Percentiles rank a stretch among this genome's conserved stretches.
These are phyloP conservation scores for Siniperca obscura DNA, from an alignment of 2,797 vertebrate species.

Conservation along the genomic window DNA sequence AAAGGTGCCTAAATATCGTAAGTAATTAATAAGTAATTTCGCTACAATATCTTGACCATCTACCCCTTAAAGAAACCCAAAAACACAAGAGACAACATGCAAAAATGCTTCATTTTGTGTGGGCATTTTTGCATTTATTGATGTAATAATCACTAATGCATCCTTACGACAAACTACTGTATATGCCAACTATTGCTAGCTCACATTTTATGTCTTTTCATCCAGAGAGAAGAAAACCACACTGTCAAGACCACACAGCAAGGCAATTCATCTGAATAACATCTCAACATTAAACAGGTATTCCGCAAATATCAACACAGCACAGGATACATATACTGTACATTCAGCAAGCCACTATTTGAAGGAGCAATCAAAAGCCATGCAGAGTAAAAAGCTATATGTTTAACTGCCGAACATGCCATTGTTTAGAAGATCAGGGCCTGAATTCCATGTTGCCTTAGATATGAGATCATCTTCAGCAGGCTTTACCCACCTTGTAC, in stretches of 20 bases:
- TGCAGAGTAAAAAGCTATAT: conserved; percentile 69
- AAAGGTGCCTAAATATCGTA: background rate
- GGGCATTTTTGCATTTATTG: conserved; percentile 17
- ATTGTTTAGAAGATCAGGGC: conserved; percentile 41
- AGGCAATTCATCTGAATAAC: conserved; percentile 2
- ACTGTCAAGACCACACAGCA: background rate
- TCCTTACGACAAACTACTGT: background rate
- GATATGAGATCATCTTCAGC: conserved; percentile 39
- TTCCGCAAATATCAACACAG: conserved; percentile 41
- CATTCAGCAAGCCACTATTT: conserved; percentile 69
- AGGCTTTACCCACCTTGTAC: background rate
- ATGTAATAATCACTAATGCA: conserved; percentile 5
- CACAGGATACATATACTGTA: conserved; percentile 47
- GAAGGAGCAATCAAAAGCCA: conserved; percentile 76
- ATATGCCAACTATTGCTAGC: background rate
- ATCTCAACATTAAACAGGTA: background rate
- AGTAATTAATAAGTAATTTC: background rate
- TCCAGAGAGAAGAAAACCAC: background rate
- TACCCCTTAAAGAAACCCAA: background rate
- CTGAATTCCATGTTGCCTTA: conserved; percentile 20
- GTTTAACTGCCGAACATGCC: conserved; percentile 42
- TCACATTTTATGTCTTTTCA: conserved; percentile 15
- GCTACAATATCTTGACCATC: background rate
- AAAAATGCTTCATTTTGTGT: conserved; percentile 17
- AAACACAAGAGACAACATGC: background rate